Conservation (phyloP, 2,888 invertebrate genomes). For the Meandrusa payeni region DNA sequence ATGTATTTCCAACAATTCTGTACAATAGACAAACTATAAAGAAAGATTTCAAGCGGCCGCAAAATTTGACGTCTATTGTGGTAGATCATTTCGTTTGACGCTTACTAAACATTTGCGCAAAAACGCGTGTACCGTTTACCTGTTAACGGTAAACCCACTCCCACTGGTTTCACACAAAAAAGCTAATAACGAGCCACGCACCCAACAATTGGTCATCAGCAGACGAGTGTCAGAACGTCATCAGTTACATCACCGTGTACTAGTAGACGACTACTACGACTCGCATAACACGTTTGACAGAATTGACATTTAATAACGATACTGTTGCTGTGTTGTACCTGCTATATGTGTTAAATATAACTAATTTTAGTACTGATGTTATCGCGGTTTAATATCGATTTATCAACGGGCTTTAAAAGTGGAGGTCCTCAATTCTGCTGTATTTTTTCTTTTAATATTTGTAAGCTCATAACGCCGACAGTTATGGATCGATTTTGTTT, state of each 20-base stretch:
- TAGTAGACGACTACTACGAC: too few species aligned
- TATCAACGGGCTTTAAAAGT: too few species aligned
- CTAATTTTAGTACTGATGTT: too few species aligned
- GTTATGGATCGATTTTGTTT: too few species aligned
- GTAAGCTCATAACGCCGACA: too few species aligned
- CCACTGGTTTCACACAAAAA: conserved; percentile 11
- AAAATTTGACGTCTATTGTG: background rate
- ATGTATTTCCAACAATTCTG: background rate
- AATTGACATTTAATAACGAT: background rate
- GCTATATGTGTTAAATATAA: too few species aligned
- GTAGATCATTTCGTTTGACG: background rate
- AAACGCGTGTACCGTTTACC: conserved; percentile 7
- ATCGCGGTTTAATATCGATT: too few species aligned
- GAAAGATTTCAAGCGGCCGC: conserved; percentile 7
- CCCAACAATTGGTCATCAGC: conserved; percentile 18
- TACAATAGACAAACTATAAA: background rate
- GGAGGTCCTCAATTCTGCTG: too few species aligned
- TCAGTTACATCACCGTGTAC: conserved; percentile 17
- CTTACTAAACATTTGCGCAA: conserved; percentile 4
- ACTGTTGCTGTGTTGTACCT: background rate
- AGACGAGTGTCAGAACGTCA: conserved; percentile 14
- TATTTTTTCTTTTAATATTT: too few species aligned
- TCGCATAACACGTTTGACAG: conserved; percentile 6
- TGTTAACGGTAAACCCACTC: conserved; percentile 3
- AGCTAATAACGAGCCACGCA: conserved; percentile 6